A percentile compares a stretch with the other conserved stretches of the same genome.
Conservation (phyloP, 92 coral and sea anemone genomes). For the Parazoanthus atlanticus region DNA sequence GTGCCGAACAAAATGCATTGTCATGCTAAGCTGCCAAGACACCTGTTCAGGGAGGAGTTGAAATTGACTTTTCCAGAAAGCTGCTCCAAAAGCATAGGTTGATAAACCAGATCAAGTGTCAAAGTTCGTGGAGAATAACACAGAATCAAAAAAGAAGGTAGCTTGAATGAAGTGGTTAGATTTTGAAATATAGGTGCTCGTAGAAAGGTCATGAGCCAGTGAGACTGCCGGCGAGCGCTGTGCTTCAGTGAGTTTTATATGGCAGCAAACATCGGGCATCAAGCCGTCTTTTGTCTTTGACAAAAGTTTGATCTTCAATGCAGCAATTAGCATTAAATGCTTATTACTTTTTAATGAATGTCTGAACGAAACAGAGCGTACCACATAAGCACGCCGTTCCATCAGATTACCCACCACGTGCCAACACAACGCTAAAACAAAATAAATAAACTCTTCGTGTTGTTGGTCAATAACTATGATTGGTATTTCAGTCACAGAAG, state of each 20-base stretch:
- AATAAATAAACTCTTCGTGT: neutral
- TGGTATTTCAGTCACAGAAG: neutral
- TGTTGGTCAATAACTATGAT: neutral
- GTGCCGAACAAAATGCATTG: slow-evolving; percentile 23
- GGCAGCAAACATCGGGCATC: neutral
- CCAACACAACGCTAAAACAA: neutral
- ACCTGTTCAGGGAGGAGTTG: slow-evolving; percentile 29
- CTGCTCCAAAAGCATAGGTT: neutral
- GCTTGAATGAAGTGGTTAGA: neutral
- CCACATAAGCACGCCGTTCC: neutral
- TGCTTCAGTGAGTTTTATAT: slow-evolving; percentile 15
- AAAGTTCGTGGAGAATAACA: neutral
- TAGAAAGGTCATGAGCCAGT: neutral
- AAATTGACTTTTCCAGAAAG: slow-evolving; percentile 1
- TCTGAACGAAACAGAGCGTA: neutral
- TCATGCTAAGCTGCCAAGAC: slow-evolving; percentile 22
- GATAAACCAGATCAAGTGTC: neutral
- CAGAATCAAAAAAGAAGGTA: neutral
- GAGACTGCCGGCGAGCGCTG: neutral
- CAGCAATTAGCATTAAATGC: neutral
- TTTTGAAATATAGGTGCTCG: neutral
- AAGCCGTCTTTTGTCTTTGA: slow-evolving; percentile 2
- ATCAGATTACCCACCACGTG: neutral
- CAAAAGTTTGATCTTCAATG: neutral
- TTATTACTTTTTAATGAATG: neutral